Base-by-base conservation (phyloP, 2,797 vertebrate genomes). In the Melanogrammus aeglefinus region DNA sequence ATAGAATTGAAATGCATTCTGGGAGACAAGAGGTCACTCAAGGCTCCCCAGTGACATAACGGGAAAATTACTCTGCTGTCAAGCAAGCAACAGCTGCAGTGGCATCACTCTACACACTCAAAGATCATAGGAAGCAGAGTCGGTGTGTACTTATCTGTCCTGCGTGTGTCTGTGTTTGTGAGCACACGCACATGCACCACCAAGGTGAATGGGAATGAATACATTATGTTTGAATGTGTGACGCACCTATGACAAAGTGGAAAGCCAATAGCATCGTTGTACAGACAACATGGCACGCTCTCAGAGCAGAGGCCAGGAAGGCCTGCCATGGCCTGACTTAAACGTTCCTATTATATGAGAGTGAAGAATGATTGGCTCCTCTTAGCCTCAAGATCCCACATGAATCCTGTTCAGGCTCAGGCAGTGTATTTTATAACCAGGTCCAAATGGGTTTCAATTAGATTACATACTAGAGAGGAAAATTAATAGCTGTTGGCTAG, bases 1-100 rank as follows among this genome's bases (percentile, higher is more conserved):
- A 70, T 63, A 73, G 78, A 73, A 57, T 71, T 76, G 76, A 75
- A 75, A 74, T 79, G 81, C 78, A 79, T 75, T 38, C 29, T 66
- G 44, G 44, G 35, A 47, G 44, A 73, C 71, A 14, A 72, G 44
- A 24, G 72, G 72, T 84, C 80, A 77, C 33, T 81, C 14, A 75
- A 47, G 33, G 41, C 41, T 71, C 75, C 71, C 36, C 69, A 39
- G 75, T 81, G 74, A 84, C 74, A 73, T 85, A 76, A 81, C 73
- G 80, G 76, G 73, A 80, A 80, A 82, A 75, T 39, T 69, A 77
- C 81, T 80, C 75, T 29, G 82, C 70, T 87, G 86, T 89, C 72
- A 29, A 73, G 79, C 76, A 75, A 10, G 31, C 24, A 84, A 74
- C 86, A 90, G 87, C 85, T 90, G 90, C 78, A 83, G 74, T 76